Evolutionary conservation across 92 coral and sea anemone species (phyloP).

Genomic region (Porites lobata): DNA sequence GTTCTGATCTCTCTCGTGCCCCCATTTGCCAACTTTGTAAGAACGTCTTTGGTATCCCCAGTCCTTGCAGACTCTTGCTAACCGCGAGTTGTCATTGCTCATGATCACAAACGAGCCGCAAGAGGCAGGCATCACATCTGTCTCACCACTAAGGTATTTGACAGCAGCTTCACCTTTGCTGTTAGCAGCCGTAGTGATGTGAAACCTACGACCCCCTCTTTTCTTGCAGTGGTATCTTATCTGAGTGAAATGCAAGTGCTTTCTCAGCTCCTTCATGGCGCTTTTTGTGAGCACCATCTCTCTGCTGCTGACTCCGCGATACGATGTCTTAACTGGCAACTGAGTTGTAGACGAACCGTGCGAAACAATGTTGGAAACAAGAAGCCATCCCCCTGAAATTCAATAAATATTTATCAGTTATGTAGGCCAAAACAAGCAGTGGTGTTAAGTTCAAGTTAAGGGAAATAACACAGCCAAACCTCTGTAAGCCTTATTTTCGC

Average conservation of each 20-base stretch:
- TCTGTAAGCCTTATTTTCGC: no score
- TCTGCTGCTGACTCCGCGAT: constrained; percentile 12
- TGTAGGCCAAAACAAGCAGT: no score
- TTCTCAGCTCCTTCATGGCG: constrained; percentile 1
- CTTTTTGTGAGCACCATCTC: neutral
- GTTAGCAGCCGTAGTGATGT: constrained; percentile 23
- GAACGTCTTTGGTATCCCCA: neutral
- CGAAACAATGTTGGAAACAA: constrained; percentile 15
- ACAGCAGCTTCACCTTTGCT: constrained; percentile 6
- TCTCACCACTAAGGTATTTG: neutral
- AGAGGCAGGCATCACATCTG: neutral
- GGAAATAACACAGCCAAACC: no score
- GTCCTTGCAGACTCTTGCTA: constrained; percentile 1
- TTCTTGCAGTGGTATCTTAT: constrained; percentile 33
- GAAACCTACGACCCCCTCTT: neutral
- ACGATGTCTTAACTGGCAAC: neutral
- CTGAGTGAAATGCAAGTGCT: constrained; percentile 14
- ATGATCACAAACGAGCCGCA: constrained; percentile 20
- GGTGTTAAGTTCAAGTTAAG: no score
- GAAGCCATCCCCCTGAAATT: constrained; percentile 38
- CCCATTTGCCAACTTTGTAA: neutral
- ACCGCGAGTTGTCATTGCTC: constrained; percentile 7
- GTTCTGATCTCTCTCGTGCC: neutral
- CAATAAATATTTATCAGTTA: no score
- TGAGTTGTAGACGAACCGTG: neutral